phyloP scores from a whole-genome alignment of 2,888 invertebrate genomes.

The Noctua janthe region DNA sequence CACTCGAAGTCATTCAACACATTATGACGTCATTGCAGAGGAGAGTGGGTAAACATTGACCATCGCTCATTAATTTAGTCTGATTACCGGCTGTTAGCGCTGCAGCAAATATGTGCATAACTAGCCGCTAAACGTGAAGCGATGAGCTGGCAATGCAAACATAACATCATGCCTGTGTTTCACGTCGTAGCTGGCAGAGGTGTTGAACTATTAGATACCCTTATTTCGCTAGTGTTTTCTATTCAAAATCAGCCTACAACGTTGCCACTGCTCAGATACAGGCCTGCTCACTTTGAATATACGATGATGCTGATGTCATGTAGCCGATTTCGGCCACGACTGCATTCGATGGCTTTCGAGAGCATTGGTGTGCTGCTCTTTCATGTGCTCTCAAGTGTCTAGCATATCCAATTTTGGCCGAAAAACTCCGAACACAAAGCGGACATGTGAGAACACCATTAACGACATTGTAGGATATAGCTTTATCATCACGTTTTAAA shows the following conservation, averaged over 20 bases:
- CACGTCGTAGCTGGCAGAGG: neutral
- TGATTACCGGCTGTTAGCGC: constrained; percentile 60
- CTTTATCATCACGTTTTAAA: too few relatives aligned
- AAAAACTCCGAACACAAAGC: too few relatives aligned
- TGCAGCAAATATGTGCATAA: constrained; percentile 51
- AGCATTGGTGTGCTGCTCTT: too few relatives aligned
- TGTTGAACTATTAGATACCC: neutral
- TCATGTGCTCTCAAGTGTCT: too few relatives aligned
- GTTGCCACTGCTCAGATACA: too few relatives aligned
- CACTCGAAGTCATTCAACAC: constrained; percentile 37
- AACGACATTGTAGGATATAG: too few relatives aligned
- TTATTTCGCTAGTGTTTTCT: neutral
- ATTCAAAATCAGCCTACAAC: too few relatives aligned
- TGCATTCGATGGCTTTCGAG: too few relatives aligned
- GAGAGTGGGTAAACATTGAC: constrained; percentile 53
- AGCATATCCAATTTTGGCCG: too few relatives aligned
- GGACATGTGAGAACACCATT: too few relatives aligned
- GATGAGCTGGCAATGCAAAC: constrained; percentile 30
- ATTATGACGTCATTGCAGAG: constrained; percentile 40
- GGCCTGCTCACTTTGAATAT: neutral
- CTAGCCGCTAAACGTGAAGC: constrained; percentile 20
- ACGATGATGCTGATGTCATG: neutral
- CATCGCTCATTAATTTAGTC: constrained; percentile 63
- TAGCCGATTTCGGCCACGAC: too few relatives aligned
- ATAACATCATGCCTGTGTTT: neutral